Evolutionary conservation across 1,140 invertebrate genomes (phyloP).

Genomic region (Cydia strobilella): DNA sequence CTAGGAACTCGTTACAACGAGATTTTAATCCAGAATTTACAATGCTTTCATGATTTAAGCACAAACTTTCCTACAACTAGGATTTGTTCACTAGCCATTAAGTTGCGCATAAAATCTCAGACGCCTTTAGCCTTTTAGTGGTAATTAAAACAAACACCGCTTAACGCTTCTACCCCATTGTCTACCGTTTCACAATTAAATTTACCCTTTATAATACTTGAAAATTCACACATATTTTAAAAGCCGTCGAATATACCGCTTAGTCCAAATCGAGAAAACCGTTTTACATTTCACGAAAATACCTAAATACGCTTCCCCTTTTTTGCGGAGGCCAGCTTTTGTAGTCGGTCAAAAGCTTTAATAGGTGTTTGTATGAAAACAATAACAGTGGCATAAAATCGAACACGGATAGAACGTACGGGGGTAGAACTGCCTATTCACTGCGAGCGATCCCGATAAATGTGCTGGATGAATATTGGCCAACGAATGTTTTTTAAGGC

Average conservation of each 20-base stretch:
- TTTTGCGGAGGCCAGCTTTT: slow-evolving; percentile 32
- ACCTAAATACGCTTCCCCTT: slow-evolving; percentile 30
- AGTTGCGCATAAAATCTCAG: slow-evolving; percentile 15
- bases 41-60: slow-evolving; percentile 4
- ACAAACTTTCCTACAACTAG: slow-evolving; percentile 6
- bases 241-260: slow-evolving; percentile 30
- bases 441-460: slow-evolving; percentile 25
- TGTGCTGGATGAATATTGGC: slow-evolving; percentile 11
- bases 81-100: slow-evolving; percentile 14
- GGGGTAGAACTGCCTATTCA: slow-evolving; percentile 21
- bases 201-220: slow-evolving; percentile 27
- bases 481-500: neutral
- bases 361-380: slow-evolving; percentile 32
- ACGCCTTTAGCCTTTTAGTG: slow-evolving; percentile 29
- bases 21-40: slow-evolving; percentile 1
- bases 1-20: neutral
- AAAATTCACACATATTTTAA: slow-evolving; percentile 31
- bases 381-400: slow-evolving; percentile 31
- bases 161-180: slow-evolving; percentile 29
- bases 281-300: slow-evolving; percentile 30
- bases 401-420: slow-evolving; percentile 23
- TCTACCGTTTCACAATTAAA: slow-evolving; percentile 30
- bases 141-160: slow-evolving; percentile 31
- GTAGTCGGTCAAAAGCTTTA: slow-evolving; percentile 30
- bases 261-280: slow-evolving; percentile 28